These are phyloP conservation scores for Notothenia rossii DNA, from an alignment of 2,113 vertebrate species.

Conservation along the genomic window DNA sequence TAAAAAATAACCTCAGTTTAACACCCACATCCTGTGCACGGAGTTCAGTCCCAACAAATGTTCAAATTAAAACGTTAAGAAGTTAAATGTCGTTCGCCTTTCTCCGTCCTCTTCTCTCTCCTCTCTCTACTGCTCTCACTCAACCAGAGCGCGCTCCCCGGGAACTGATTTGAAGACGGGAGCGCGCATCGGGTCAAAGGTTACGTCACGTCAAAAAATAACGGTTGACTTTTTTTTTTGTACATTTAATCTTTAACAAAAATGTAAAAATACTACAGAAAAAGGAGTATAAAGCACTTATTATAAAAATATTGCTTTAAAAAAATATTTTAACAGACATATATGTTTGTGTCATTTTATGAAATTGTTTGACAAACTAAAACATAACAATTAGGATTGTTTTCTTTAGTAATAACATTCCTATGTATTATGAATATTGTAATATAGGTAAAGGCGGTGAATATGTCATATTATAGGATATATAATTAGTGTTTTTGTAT, in stretches of 20 bases:
- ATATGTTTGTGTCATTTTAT: too few relatives aligned
- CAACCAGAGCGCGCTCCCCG: slow-evolving; percentile 22
- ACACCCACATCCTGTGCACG: not conserved
- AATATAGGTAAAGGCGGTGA: not conserved
- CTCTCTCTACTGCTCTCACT: not conserved
- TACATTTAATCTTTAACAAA: too few relatives aligned
- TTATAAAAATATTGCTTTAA: too few relatives aligned
- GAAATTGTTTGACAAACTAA: too few relatives aligned
- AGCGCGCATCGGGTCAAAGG: slow-evolving; percentile 50
- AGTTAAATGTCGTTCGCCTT: not conserved
- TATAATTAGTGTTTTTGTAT: too few relatives aligned
- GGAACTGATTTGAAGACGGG: slow-evolving; percentile 30
- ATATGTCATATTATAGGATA: not conserved
- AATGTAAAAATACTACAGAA: too few relatives aligned
- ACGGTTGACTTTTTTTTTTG: too few relatives aligned
- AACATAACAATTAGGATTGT: too few relatives aligned
- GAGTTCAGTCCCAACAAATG: rapidly evolving
- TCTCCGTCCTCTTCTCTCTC: not conserved
- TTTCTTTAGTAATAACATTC: too few relatives aligned
- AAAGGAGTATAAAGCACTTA: too few relatives aligned
- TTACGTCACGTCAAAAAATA: slow-evolving; percentile 7
- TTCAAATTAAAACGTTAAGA: rapidly evolving
- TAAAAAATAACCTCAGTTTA: not conserved
- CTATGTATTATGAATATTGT: not conserved
- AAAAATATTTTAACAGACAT: too few relatives aligned